phyloP scores from a whole-genome alignment of 2,113 vertebrate genomes.

The Xenopus borealis region DNA sequence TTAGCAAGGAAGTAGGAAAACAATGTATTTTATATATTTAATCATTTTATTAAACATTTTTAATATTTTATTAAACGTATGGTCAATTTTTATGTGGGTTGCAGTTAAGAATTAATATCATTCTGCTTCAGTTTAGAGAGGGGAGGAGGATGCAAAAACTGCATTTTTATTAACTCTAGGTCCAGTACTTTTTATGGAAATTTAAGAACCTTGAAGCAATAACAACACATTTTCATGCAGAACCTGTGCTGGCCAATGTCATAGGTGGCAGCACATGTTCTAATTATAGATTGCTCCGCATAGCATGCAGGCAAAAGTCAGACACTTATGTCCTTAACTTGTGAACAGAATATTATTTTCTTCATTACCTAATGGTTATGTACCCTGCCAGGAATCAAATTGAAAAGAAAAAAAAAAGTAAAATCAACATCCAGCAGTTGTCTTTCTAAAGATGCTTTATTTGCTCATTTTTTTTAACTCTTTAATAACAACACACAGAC shows the following conservation, averaged over 20 bases:
- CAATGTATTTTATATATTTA: too few relatives aligned
- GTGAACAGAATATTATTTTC: constrained; percentile 24
- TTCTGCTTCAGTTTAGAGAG: too few relatives aligned
- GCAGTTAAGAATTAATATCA: too few relatives aligned
- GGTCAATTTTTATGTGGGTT: too few relatives aligned
- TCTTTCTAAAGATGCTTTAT: neutral
- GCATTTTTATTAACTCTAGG: neutral
- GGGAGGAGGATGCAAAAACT: too few relatives aligned
- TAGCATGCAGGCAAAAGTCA: constrained; percentile 32
- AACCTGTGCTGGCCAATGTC: constrained; percentile 15
- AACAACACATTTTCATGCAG: constrained; percentile 21
- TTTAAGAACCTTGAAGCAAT: constrained; percentile 2
- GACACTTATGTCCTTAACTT: constrained; percentile 23
- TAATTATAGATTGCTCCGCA: constrained; percentile 36
- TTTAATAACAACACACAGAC: too few relatives aligned
- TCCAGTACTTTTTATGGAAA: neutral
- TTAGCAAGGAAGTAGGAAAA: too few relatives aligned
- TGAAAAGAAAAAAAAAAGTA: too few relatives aligned
- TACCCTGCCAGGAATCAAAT: constrained; percentile 17
- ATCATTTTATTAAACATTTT: too few relatives aligned
- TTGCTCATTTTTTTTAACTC: too few relatives aligned
- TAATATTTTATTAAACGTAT: too few relatives aligned
- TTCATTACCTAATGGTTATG: constrained; percentile 7
- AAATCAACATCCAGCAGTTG: constrained; percentile 10
- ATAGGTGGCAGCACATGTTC: constrained; percentile 25